These are phyloP conservation scores for Sterrhoptilus dennistouni DNA, from an alignment of 2,113 vertebrate species.

Conservation along the genomic window DNA sequence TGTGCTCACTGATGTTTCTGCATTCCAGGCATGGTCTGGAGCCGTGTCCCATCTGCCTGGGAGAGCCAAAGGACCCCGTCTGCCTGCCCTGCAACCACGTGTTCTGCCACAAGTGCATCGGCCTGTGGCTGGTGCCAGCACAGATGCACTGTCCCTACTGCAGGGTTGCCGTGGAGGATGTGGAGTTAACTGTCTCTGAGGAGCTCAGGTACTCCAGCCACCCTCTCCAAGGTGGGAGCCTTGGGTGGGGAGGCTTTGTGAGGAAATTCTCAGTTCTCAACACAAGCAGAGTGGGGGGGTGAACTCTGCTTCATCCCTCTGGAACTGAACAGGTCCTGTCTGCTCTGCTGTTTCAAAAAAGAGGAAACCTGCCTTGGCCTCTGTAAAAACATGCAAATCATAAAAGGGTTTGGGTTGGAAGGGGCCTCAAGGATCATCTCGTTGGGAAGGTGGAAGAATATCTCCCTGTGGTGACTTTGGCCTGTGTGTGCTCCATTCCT, in stretches of 20 bases:
- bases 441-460: background rate
- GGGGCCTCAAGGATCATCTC: background rate
- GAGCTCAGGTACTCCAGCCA: slow-evolving; percentile 74
- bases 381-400: background rate
- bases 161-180: slow-evolving; percentile 42
- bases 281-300: rapidly evolving
- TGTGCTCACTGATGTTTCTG: background rate
- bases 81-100: slow-evolving; percentile 84
- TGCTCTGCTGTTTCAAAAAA: background rate
- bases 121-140: slow-evolving; percentile 69
- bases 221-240: background rate
- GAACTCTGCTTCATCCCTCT: background rate
- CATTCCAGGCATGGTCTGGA: slow-evolving; percentile 73
- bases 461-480: background rate
- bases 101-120: slow-evolving; percentile 83
- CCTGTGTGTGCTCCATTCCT: background rate
- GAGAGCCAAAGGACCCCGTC: slow-evolving; percentile 80
- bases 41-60: slow-evolving; percentile 79
- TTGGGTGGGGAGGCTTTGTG: background rate
- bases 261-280: background rate
- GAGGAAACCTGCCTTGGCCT: background rate
- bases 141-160: slow-evolving; percentile 86
- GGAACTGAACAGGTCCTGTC: background rate
- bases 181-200: slow-evolving; percentile 57
- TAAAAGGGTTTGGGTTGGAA: background rate